Conservation (phyloP, 37 sponge, comb jelly and placozoan species). For the Ephydatia muelleri region DNA sequence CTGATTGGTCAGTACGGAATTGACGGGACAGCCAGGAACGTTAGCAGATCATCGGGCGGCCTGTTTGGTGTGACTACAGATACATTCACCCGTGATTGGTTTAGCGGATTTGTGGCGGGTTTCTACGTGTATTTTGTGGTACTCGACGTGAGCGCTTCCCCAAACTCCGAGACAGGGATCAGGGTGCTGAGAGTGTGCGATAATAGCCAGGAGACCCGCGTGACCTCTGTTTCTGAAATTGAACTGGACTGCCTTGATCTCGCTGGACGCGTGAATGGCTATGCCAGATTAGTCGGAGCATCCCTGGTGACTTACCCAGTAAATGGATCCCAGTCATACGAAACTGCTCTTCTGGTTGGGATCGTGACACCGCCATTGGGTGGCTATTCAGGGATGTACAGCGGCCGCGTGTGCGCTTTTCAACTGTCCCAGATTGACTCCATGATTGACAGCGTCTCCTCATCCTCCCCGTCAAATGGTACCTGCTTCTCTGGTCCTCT, state of each 20-base stretch:
- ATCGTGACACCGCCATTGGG: neutral
- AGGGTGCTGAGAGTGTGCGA: constrained; percentile 3
- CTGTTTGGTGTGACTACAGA: neutral
- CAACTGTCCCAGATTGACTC: constrained; percentile 7
- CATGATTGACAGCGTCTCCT: neutral
- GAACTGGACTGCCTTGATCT: neutral
- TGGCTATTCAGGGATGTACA: neutral
- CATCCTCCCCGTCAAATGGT: neutral
- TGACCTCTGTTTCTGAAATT: neutral
- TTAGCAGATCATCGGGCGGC: neutral
- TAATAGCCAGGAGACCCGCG: neutral
- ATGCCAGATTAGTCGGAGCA: neutral
- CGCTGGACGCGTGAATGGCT: neutral
- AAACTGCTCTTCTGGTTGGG: neutral
- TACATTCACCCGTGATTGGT: neutral
- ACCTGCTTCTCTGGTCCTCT: neutral
- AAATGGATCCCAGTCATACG: neutral
- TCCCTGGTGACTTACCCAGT: neutral
- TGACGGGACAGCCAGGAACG: neutral
- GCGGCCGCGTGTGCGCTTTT: neutral
- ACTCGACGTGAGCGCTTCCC: neutral
- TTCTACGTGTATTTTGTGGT: constrained; percentile 8
- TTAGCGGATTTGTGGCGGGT: neutral
- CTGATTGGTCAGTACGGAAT: neutral
- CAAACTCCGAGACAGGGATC: neutral